Conservation (phyloP, 2,113 vertebrate genomes). For the Lathamus discolor region DNA sequence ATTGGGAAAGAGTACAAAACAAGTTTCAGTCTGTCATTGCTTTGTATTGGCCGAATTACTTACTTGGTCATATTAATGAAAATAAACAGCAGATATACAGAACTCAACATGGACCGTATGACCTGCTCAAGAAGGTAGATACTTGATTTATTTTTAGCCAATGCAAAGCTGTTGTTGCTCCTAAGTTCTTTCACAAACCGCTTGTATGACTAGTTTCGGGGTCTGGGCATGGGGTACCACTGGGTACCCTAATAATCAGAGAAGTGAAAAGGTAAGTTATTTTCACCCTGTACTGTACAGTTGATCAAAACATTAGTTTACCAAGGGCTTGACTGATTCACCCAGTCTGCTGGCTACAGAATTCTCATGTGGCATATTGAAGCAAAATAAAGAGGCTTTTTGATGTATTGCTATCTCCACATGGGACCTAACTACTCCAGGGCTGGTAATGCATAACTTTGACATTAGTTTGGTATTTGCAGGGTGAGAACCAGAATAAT, state of each 20-base stretch:
- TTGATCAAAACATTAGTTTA: not conserved
- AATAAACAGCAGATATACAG: not conserved
- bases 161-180: not conserved
- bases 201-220: not conserved
- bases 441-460: not conserved
- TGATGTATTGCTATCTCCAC: not conserved
- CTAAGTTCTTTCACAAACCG: not conserved
- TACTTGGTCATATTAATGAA: not conserved
- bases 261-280: not conserved
- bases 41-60: not conserved
- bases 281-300: not conserved
- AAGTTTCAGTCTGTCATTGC: not conserved
- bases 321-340: fast-evolving
- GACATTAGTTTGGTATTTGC: not conserved
- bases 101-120: fast-evolving
- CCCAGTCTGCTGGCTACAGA: not conserved
- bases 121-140: not conserved
- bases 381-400: not conserved
- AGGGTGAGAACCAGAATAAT: not conserved
- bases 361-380: not conserved
- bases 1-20: not conserved
- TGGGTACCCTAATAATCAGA: not conserved
- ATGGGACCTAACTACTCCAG: not conserved
- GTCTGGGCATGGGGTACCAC: not conserved
- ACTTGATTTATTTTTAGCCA: not conserved